These are phyloP conservation scores for Sphaerophoria rueppellii DNA, from an alignment of 2,888 invertebrate genomes.

Conservation along the genomic window DNA sequence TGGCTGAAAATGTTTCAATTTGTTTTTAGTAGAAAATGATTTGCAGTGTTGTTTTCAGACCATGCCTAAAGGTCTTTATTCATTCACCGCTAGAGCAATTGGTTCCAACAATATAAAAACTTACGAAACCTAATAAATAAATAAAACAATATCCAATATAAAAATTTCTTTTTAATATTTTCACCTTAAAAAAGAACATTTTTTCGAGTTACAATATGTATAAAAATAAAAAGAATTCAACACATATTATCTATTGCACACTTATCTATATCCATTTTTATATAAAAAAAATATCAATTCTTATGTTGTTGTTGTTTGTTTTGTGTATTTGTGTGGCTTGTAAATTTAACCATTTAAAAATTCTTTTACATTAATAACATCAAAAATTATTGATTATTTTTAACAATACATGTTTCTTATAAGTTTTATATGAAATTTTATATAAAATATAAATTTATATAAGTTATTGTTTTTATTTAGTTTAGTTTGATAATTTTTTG, in stretches of 20 bases:
- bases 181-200: conserved; percentile 67
- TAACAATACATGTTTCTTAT: conserved; percentile 3
- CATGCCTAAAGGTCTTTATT: too few species aligned
- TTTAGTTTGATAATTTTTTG: not conserved
- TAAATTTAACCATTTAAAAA: conserved; percentile 47
- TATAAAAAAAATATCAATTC: conserved; percentile 41
- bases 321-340: conserved; percentile 34
- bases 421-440: conserved; percentile 12
- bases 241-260: conserved; percentile 61
- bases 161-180: conserved; percentile 37
- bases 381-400: conserved; percentile 18
- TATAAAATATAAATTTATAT: not conserved
- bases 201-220: conserved; percentile 63
- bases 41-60: too few species aligned
- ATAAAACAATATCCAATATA: not conserved
- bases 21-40: too few species aligned
- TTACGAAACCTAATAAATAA: too few species aligned
- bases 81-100: too few species aligned
- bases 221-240: conserved; percentile 72
- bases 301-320: too few species aligned
- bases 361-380: conserved; percentile 18
- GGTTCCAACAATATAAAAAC: not conserved
- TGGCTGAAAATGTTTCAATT: too few species aligned
- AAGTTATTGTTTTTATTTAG: not conserved
- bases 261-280: conserved; percentile 14